Evolutionary conservation across 37 sponge, comb jelly and placozoan genomes (phyloP).

Genomic region (Hexactinellida sp.): DNA sequence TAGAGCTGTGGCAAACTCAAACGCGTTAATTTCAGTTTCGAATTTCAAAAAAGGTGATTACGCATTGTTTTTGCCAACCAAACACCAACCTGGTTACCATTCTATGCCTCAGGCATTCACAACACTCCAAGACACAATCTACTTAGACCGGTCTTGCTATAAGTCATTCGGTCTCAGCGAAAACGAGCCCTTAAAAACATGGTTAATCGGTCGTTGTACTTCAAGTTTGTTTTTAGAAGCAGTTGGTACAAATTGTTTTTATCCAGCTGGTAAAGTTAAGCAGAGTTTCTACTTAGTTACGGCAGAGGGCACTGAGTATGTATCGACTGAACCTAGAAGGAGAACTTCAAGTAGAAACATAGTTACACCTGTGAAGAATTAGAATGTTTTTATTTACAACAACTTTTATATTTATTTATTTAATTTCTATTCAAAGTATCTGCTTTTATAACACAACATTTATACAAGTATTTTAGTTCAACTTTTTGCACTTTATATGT

Average conservation of each 20-base stretch:
- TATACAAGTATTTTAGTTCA: background rate
- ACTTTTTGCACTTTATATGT: too few relatives aligned
- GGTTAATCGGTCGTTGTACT: conserved; percentile 6
- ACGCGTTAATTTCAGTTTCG: background rate
- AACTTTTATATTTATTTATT: background rate
- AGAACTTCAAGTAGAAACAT: background rate
- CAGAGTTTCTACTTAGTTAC: background rate
- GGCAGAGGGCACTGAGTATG: background rate
- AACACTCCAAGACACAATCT: background rate
- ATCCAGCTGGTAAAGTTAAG: conserved; percentile 6
- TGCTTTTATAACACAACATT: background rate
- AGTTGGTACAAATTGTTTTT: background rate
- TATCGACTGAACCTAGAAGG: background rate
- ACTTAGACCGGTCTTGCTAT: background rate
- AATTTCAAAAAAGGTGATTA: conserved; percentile 1
- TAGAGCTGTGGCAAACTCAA: background rate
- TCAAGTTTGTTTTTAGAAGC: background rate
- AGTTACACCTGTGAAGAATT: background rate
- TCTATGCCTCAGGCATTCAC: background rate
- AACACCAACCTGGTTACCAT: background rate
- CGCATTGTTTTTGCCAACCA: background rate
- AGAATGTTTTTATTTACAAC: background rate
- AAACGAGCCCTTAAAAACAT: background rate
- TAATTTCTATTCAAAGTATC: background rate
- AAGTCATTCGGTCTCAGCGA: background rate